Percentiles rank a stretch among this genome's conserved stretches.
These are phyloP conservation scores for Liparis tanakae DNA, from an alignment of 2,797 vertebrate genomes.

Conservation along the genomic window DNA sequence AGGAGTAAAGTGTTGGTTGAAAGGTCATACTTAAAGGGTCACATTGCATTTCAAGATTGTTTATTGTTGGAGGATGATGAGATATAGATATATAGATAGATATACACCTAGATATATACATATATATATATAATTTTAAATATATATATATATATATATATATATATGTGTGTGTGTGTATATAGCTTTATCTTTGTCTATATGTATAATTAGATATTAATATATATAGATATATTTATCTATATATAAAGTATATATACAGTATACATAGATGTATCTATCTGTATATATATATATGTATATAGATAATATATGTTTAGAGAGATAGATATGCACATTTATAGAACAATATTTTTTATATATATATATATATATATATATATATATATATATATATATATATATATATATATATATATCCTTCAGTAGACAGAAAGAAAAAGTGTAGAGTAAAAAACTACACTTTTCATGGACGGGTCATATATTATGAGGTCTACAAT, in stretches of 20 bases:
- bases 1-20: constrained; percentile 6
- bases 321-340: too few species aligned
- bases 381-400: too few species aligned
- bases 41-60: background rate
- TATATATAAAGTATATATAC: background rate
- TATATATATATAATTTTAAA: too few species aligned
- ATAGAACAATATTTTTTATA: background rate
- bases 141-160: too few species aligned
- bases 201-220: too few species aligned
- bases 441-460: background rate
- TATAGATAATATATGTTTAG: background rate
- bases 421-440: background rate
- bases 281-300: too few species aligned
- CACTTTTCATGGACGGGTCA: background rate
- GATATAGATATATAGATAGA: too few species aligned
- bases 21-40: constrained; percentile 2
- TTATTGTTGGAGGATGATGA: background rate
- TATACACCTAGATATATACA: background rate
- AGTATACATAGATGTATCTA: background rate
- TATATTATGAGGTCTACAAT: background rate
- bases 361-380: too few species aligned
- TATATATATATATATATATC: too few species aligned
- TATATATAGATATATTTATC: background rate
- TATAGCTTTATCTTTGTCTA: too few species aligned
- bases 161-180: too few species aligned